Evolutionary conservation across 2,888 invertebrate genomes (phyloP).

Genomic region (Cordilura impudica): DNA sequence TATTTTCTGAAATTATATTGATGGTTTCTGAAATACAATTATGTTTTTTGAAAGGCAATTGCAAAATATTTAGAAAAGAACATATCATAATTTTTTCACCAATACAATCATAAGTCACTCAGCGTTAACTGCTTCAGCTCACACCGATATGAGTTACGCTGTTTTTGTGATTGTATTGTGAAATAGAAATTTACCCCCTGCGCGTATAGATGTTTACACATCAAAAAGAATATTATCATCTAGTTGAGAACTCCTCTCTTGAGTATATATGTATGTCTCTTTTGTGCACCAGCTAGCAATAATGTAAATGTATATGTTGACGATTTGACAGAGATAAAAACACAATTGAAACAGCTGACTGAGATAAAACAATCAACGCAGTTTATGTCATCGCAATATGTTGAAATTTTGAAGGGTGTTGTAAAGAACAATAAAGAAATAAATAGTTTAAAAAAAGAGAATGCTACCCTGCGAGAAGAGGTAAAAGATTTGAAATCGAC

Average conservation of each 20-base stretch:
- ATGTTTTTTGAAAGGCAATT: no score
- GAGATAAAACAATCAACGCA: not conserved
- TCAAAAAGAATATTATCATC: not conserved
- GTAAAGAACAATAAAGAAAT: slow-evolving; percentile 1
- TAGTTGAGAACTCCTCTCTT: not conserved
- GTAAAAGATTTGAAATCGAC: slow-evolving; percentile 16
- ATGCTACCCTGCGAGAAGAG: not conserved
- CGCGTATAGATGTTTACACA: no score
- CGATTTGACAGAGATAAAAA: slow-evolving; percentile 1
- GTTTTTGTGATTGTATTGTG: no score
- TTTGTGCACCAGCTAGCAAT: not conserved
- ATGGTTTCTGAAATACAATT: no score
- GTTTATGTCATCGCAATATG: slow-evolving; percentile 16
- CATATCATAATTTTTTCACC: no score
- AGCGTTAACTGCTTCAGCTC: no score
- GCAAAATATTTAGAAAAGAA: no score
- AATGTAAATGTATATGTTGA: not conserved
- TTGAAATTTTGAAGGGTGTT: slow-evolving; percentile 13
- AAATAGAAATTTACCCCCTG: no score
- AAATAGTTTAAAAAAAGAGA: not conserved
- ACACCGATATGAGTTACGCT: no score
- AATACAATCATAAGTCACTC: no score
- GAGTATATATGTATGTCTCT: slow-evolving; percentile 7
- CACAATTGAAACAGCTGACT: no score
- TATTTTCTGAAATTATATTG: no score